Evolutionary conservation across 2,888 invertebrate genomes (phyloP).

Genomic region (Acrobeloides nanus): DNA sequence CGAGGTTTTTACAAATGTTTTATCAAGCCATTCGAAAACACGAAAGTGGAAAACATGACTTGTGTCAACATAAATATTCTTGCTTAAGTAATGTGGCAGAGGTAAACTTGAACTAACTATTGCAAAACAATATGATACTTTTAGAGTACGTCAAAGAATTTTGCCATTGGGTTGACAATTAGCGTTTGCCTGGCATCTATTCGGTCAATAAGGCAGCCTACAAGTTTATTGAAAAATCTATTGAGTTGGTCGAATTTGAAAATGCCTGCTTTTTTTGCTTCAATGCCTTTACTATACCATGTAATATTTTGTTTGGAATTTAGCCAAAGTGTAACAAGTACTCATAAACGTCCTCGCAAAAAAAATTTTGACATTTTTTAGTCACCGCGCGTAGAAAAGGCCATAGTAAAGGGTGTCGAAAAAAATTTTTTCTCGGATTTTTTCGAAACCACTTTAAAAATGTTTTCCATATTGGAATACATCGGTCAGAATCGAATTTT

Average conservation of each 20-base stretch:
- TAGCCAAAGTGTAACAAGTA: too few relatives aligned
- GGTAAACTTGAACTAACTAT: constrained; percentile 14
- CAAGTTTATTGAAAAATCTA: constrained; percentile 7
- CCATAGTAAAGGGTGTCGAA: too few relatives aligned
- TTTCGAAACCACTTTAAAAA: too few relatives aligned
- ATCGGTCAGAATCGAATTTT: too few relatives aligned
- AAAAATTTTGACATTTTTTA: too few relatives aligned
- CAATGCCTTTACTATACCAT: constrained; percentile 43
- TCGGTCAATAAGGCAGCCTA: constrained; percentile 4
- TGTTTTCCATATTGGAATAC: too few relatives aligned
- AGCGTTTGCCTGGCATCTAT: constrained; percentile 10
- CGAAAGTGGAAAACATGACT: not conserved
- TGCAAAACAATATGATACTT: not conserved
- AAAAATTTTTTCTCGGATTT: too few relatives aligned
- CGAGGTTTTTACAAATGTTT: constrained; percentile 2
- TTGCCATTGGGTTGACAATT: constrained; percentile 51
- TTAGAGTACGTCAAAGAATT: constrained; percentile 37
- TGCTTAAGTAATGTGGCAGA: constrained; percentile 37
- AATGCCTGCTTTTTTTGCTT: constrained; percentile 40
- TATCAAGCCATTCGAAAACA: constrained; percentile 3
- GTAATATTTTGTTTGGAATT: constrained; percentile 21
- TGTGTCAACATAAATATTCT: constrained; percentile 36
- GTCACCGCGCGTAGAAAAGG: too few relatives aligned
- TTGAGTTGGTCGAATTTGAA: constrained; percentile 12
- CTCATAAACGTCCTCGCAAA: too few relatives aligned